phyloP scores from a whole-genome alignment of 2,113 vertebrate genomes.

The Rhynchopsitta pachyrhyncha region DNA sequence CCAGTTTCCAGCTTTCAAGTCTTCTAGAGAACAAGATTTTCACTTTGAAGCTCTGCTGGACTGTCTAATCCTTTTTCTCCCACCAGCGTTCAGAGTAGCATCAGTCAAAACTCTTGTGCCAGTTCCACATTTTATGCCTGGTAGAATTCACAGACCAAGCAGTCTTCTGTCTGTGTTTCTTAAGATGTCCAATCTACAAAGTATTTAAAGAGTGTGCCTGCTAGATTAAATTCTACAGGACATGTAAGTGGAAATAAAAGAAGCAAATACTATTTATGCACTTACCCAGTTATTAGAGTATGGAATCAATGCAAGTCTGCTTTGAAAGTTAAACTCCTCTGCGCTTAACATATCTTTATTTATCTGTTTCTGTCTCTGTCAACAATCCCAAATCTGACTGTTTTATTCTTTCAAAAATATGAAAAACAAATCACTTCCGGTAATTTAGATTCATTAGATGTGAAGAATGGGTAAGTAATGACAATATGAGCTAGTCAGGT shows the following conservation, averaged over 20 bases:
- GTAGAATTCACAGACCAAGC: background rate
- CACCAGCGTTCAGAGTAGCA: rapidly evolving
- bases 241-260: background rate
- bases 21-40: background rate
- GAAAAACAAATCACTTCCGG: background rate
- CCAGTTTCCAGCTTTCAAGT: background rate
- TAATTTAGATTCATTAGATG: background rate
- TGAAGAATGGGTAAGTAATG: background rate
- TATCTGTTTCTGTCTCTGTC: background rate
- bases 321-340: background rate
- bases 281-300: background rate
- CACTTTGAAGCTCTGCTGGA: background rate
- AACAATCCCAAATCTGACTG: background rate
- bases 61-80: background rate
- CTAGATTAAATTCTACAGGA: background rate
- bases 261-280: rapidly evolving
- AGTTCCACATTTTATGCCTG: background rate
- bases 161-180: background rate
- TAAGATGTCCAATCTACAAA: background rate
- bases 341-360: background rate
- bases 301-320: background rate
- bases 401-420: background rate
- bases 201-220: background rate
- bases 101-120: background rate
- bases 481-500: background rate